phyloP scores from a whole-genome alignment of 2,113 vertebrate species.

The Notechis scutatus region DNA sequence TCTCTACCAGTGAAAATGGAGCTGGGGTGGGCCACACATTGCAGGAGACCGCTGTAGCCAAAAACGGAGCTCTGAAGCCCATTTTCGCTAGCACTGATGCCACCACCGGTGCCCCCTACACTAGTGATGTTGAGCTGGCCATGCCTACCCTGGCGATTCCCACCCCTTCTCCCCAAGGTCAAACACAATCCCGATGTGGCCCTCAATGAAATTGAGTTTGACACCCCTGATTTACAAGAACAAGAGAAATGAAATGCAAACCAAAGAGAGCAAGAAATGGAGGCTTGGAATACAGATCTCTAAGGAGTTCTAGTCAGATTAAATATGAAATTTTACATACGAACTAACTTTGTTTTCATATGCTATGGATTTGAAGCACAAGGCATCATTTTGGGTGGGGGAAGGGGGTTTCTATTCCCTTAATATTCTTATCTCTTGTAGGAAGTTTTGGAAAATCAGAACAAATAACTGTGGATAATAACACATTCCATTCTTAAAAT shows the following conservation, averaged over 20 bases:
- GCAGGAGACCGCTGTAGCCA: too few relatives aligned
- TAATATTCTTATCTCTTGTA: background rate
- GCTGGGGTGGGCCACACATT: too few relatives aligned
- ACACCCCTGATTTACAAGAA: background rate
- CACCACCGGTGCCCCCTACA: too few relatives aligned
- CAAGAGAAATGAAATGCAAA: background rate
- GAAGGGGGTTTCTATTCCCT: background rate
- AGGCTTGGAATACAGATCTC: background rate
- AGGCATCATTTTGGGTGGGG: background rate
- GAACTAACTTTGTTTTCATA: background rate
- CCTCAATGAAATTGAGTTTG: too few relatives aligned
- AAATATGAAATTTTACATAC: background rate
- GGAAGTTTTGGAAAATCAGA: constrained; percentile 6
- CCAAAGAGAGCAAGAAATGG: background rate
- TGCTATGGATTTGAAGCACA: background rate
- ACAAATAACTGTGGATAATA: background rate
- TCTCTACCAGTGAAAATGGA: too few relatives aligned
- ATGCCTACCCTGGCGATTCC: too few relatives aligned
- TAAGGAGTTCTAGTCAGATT: background rate
- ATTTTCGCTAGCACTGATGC: too few relatives aligned
- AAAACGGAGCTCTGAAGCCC: too few relatives aligned
- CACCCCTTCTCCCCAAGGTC: too few relatives aligned
- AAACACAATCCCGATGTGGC: too few relatives aligned
- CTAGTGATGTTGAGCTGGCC: too few relatives aligned
- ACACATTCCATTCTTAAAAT: background rate